Conservation (phyloP, 1,140 invertebrate genomes). For the Cryptotermes secundus region DNA sequence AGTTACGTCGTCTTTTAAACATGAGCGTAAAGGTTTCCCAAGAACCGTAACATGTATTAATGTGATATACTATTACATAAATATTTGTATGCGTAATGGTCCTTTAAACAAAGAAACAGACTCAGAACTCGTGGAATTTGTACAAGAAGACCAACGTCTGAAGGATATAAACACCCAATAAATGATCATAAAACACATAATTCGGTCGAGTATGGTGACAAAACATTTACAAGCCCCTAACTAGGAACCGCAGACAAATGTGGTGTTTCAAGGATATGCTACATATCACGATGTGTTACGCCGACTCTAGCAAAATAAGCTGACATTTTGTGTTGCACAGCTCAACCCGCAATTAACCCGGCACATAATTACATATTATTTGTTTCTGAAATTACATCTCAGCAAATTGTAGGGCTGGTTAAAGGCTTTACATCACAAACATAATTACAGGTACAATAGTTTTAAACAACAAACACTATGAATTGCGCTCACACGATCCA, state of each 20-base stretch:
- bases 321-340: no score
- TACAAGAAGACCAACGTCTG: neutral
- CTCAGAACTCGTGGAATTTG: neutral
- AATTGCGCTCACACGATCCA: no score
- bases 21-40: neutral
- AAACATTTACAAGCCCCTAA: neutral
- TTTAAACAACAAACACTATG: no score
- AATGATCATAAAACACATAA: neutral
- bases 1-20: neutral
- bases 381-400: no score
- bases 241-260: neutral
- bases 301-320: no score
- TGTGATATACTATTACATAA: neutral
- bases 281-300: no score
- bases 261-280: neutral
- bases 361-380: no score
- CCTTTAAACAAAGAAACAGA: no score
- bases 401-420: no score
- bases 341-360: no score
- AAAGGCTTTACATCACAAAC: no score
- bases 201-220: neutral
- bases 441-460: no score
- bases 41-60: neutral
- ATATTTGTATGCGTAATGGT: neutral
- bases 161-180: neutral